These are phyloP conservation scores for Machimus rusticus DNA, from an alignment of 2,888 invertebrate genomes.

Conservation along the genomic window DNA sequence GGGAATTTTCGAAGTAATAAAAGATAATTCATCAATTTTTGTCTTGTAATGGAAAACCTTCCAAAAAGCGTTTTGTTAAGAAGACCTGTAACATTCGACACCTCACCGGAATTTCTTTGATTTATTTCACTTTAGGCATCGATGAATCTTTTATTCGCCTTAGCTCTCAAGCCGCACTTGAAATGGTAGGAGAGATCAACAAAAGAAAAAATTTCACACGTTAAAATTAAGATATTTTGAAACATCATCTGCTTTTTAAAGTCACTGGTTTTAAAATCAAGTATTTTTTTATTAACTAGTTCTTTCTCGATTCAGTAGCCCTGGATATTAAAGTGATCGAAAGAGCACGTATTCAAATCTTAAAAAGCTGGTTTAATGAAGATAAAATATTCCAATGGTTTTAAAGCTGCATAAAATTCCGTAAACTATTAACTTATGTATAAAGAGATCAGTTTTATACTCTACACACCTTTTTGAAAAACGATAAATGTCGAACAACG, in stretches of 20 bases:
- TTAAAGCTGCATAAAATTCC: neutral
- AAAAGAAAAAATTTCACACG: neutral
- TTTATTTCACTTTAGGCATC: neutral
- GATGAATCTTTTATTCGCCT: neutral
- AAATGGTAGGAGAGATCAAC: neutral
- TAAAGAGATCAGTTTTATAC: neutral
- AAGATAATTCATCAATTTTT: neutral
- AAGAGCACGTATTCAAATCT: neutral
- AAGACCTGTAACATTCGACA: neutral
- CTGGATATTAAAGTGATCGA: neutral
- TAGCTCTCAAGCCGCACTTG: neutral
- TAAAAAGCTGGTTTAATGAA: neutral
- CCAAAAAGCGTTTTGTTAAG: neutral
- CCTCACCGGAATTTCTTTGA: neutral
- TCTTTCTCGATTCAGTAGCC: neutral
- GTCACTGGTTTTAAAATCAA: neutral
- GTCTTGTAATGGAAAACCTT: neutral
- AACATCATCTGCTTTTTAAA: neutral
- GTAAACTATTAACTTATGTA: neutral
- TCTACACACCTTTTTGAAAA: no score
- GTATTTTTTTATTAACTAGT: neutral
- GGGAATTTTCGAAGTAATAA: neutral
- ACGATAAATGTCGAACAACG: conserved; percentile 52
- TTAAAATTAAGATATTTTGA: neutral
- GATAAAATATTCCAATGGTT: neutral